Base-by-base conservation (phyloP, 2,888 invertebrate genomes). In the Smittia aterrima region DNA sequence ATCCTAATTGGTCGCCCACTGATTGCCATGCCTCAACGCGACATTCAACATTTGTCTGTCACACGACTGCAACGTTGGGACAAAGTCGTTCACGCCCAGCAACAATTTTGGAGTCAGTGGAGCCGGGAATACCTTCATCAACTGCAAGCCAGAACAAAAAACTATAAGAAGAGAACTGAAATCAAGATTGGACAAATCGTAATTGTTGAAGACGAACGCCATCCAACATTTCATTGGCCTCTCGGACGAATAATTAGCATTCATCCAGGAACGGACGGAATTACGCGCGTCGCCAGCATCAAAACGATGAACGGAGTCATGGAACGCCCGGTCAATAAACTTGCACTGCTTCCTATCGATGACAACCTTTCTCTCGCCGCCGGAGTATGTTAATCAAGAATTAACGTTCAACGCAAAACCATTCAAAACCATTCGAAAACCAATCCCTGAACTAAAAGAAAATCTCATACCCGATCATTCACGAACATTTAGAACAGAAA, bases 91-190 rank as follows among this genome's bases (percentile, higher is more conserved):
- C 71, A 76, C 7, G 41, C 78, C 62, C 76, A 76, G 1, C 78
- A 79, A 66, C 75, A 76, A 9, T 79, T 77, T 38, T 80, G 76
- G 79, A 76, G 76, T 40, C 75, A 76, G 6, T 79, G 78, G 78
- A 73, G 75, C 32, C 66, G 73, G 70, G 79, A 79, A 40, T 79
- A 79, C 72, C 67, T 79, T 0, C 66, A 67, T 24, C 70, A 75
- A 7, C 76, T 80, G 11, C 79, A 78, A 71, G 66, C 76, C 20
- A 40, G 79, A 11, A 58, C 75, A 0, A 79, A 80, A 73, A 79
- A 79, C 79, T 25, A 71, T 1, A 27, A 54, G 9, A 66, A 74
- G 6, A 47, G 40, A 1, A 67, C 75, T 13, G 75, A 76, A 47
- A 72, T 78, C 16, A 20, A 74, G 16, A 54, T 75, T 11, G 76